phyloP scores from a whole-genome alignment of 2,113 vertebrate species.

The Mungos mungo region DNA sequence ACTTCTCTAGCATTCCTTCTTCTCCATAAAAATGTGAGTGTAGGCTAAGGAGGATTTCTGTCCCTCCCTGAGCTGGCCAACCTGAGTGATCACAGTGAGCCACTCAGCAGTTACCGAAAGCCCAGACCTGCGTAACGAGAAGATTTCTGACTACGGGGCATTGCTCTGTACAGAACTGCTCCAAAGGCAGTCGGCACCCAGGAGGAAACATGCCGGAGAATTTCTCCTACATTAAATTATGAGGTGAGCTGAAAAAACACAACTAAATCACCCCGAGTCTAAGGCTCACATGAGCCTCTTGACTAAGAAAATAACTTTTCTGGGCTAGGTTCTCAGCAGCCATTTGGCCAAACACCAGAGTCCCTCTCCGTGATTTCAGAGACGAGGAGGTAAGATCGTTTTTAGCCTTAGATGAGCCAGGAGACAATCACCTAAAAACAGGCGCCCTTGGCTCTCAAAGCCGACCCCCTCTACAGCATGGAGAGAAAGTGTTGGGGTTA shows the following conservation, averaged over 20 bases:
- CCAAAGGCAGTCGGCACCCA: constrained; percentile 13
- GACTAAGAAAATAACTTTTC: constrained; percentile 53
- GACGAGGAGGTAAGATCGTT: neutral
- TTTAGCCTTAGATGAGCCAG: neutral
- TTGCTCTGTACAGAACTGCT: neutral
- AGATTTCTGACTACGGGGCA: neutral
- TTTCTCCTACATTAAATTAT: constrained; percentile 51
- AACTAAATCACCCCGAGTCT: constrained; percentile 26
- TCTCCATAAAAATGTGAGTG: constrained; percentile 68
- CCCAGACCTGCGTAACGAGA: neutral
- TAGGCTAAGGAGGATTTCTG: constrained; percentile 15
- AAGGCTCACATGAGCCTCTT: neutral
- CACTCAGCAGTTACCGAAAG: neutral
- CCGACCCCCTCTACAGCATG: neutral
- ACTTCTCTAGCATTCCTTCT: constrained; percentile 55
- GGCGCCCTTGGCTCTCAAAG: neutral
- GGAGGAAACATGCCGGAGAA: neutral
- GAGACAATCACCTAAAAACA: neutral
- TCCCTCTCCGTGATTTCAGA: neutral
- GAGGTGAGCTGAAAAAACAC: constrained; percentile 55
- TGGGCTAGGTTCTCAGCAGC: constrained; percentile 2
- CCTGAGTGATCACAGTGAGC: neutral
- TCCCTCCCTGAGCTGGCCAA: neutral
- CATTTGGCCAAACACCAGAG: constrained; percentile 9
- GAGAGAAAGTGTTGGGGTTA: neutral